phyloP scores from a whole-genome alignment of 2,797 vertebrate species.

The Leucoraja ocellata region DNA sequence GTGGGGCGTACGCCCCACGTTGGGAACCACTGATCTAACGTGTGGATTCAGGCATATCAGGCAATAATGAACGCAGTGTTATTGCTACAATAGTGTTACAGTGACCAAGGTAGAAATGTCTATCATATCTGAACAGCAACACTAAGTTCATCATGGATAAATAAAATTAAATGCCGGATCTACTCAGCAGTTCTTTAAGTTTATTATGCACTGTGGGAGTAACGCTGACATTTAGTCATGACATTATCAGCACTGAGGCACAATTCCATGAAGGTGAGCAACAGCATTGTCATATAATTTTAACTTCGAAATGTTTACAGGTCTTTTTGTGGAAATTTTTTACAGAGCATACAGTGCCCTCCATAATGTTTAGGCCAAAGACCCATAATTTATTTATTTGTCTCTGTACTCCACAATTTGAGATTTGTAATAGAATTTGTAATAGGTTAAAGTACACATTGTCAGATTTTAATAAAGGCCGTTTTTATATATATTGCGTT shows the following conservation, averaged over 20 bases:
- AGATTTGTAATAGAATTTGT: too few species aligned
- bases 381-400: too few species aligned
- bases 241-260: slow-evolving; percentile 7
- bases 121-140: not conserved
- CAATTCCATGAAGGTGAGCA: slow-evolving; percentile 47
- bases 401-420: too few species aligned
- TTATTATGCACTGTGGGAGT: slow-evolving; percentile 35
- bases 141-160: not conserved
- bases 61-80: slow-evolving; percentile 46
- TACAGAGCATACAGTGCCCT: slow-evolving; percentile 41
- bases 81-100: slow-evolving; percentile 18
- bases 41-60: slow-evolving; percentile 49
- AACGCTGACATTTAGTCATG: slow-evolving; percentile 23
- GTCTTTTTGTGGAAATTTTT: slow-evolving; percentile 45
- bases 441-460: too few species aligned
- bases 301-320: slow-evolving; percentile 49
- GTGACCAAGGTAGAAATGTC: not conserved
- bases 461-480: too few species aligned
- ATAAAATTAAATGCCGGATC: not conserved
- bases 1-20: too few species aligned
- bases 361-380: too few species aligned
- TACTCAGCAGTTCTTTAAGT: not conserved
- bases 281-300: slow-evolving; percentile 47
- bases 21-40: not conserved
- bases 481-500: too few species aligned